Evolutionary conservation across 2,888 invertebrate species (phyloP).

Genomic region (Drosophila basisetae): DNA sequence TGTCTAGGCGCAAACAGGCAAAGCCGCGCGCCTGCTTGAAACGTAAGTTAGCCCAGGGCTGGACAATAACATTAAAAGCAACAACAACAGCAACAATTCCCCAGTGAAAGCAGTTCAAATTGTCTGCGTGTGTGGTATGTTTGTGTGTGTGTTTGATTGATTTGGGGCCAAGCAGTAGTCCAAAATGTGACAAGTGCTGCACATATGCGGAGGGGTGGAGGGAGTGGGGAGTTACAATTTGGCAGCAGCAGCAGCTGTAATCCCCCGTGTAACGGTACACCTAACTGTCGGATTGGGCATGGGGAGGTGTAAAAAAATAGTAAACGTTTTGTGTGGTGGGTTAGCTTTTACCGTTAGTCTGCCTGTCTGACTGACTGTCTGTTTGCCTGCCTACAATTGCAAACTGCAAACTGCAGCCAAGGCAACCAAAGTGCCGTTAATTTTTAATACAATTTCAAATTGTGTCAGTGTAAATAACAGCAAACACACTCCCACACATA

Average conservation of each 20-base stretch:
- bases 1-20: constrained; percentile 90
- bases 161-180: constrained; percentile 57
- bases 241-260: constrained; percentile 17
- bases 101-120: constrained; percentile 44
- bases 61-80: constrained; percentile 10
- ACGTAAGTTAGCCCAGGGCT: constrained; percentile 86
- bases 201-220: not conserved
- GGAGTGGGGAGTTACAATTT: constrained; percentile 4
- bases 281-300: constrained; percentile 64
- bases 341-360: constrained; percentile 27
- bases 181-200: constrained; percentile 73
- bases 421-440: constrained; percentile 83
- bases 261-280: constrained; percentile 59
- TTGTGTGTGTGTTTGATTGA: constrained; percentile 69
- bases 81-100: constrained; percentile 40
- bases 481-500: constrained; percentile 43
- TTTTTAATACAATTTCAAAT: constrained; percentile 84
- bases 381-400: constrained; percentile 1
- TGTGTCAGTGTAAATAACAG: constrained; percentile 82
- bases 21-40: constrained; percentile 89
- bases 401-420: constrained; percentile 53
- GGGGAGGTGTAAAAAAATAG: constrained; percentile 39
- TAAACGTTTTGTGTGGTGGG: constrained; percentile 22
- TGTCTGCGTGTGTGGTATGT: constrained; percentile 40
- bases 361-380: constrained; percentile 3